Evolutionary conservation across 2,113 vertebrate genomes (phyloP), one percentile per base, ranked within the genome.

Genomic region (Vicugna pacos): DNA sequence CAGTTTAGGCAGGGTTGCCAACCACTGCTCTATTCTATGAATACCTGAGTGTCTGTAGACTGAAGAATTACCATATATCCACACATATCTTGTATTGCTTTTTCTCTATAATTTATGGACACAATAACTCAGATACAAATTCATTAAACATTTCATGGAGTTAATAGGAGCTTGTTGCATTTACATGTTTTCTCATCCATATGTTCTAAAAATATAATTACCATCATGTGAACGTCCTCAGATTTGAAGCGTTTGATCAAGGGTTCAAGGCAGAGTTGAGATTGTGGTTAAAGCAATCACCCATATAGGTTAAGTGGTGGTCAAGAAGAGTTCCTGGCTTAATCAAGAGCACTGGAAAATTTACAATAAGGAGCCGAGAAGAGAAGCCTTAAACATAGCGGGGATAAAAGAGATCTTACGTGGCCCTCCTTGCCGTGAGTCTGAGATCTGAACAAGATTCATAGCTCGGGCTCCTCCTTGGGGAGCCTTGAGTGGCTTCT

Each of bases 291-390:
- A 67, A 73, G 85, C 64, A 88, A 62, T 38, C n/a, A 77, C 14
- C 15, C 7, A 30, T 95, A 54, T 3, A 48, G 62, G 24, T 67
- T 65, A 83, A 86, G 20, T 64, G 12, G 19, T 54, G 38, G 35
- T 92, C 42, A 84, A 80, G 46, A 95, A 8, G 35, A 65, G 35
- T 56, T 95, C 50, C 83, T 87, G 62, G 35, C 32, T 93, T 86
- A 79, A 83, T 80, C 14, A 17, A 54, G 72, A 90, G 11, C 17
- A 11, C 8, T 75, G n/a, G 77, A 75, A 48, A 94, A 42, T 92
- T 92, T 56, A 58, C 58, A 76, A 10, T 54, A 11, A 83, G 70
- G 20, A 69, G 1, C n/a, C 70, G 11, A 30, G 42, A 19, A 50
- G 17, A 70, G 60, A 80, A 30, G n/a, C 13, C 35, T 89, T 65